Conservation (phyloP, 2,888 invertebrate genomes). For the Gastracanthus pulcherrimus region DNA sequence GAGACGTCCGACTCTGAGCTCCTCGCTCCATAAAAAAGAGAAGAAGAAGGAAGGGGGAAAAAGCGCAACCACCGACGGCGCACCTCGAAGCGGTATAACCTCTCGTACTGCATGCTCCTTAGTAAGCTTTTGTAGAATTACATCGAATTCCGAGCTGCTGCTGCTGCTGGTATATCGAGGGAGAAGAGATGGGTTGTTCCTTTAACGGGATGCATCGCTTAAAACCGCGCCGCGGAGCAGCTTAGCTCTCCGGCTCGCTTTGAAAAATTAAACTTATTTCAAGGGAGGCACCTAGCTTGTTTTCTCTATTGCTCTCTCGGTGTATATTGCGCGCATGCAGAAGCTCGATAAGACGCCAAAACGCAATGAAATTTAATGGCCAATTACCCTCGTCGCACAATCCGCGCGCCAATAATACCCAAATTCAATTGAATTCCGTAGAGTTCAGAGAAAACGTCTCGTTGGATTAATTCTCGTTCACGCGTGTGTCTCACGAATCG, state of each 20-base stretch:
- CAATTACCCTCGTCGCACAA: neutral
- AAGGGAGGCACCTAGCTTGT: neutral
- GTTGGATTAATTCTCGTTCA: neutral
- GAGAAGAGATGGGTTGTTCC: neutral
- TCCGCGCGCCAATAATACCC: neutral
- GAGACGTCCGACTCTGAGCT: neutral
- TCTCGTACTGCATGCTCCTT: constrained; percentile 28
- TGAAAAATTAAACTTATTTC: neutral
- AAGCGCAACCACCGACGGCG: neutral
- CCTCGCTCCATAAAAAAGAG: neutral
- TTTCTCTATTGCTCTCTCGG: too few relatives aligned
- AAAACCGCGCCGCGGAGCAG: neutral
- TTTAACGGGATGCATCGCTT: neutral
- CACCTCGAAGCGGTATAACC: neutral
- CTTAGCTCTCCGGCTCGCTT: neutral
- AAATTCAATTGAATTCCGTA: neutral
- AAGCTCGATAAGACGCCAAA: neutral
- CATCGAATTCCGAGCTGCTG: constrained; percentile 9
- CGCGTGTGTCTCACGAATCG: neutral
- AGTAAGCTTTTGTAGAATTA: constrained; percentile 32
- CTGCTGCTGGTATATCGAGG: neutral
- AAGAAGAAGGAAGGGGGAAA: neutral
- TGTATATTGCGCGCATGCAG: too few relatives aligned
- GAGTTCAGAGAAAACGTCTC: neutral
- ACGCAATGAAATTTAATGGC: constrained; percentile 2